These are phyloP conservation scores for Conomelus anceps DNA, from an alignment of 2,888 invertebrate species.

Conservation along the genomic window DNA sequence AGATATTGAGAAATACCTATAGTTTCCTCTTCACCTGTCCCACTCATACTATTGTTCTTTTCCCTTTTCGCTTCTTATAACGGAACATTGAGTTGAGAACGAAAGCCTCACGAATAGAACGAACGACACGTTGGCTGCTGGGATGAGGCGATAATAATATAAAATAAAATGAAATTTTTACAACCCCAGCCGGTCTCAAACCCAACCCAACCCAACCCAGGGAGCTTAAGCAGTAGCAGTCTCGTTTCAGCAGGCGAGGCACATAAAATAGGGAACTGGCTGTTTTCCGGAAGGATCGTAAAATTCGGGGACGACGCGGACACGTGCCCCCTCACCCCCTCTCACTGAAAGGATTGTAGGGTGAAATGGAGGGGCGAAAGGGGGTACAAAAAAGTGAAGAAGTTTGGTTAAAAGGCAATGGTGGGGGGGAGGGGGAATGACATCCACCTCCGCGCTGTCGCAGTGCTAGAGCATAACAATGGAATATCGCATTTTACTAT, in stretches of 20 bases:
- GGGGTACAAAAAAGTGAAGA: neutral
- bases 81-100: neutral
- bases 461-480: neutral
- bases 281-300: conserved; percentile 2
- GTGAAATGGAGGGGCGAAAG: neutral
- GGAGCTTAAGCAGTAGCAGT: conserved; percentile 6
- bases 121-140: neutral
- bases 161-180: conserved; percentile 20
- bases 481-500: conserved; percentile 10
- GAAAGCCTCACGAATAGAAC: conserved; percentile 3
- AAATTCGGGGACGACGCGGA: neutral
- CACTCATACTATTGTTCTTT: neutral
- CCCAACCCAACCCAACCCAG: too few species aligned
- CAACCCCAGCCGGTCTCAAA: too few species aligned
- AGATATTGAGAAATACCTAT: neutral
- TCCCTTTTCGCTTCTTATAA: neutral
- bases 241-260: conserved; percentile 6
- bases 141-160: conserved; percentile 16
- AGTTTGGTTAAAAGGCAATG: neutral
- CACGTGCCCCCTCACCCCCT: neutral
- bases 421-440: neutral
- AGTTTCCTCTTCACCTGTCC: neutral
- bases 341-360: neutral
- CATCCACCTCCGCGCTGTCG: neutral
- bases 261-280: conserved; percentile 13